Conservation (phyloP, 2,797 vertebrate species). For the Myotis pilosus region DNA sequence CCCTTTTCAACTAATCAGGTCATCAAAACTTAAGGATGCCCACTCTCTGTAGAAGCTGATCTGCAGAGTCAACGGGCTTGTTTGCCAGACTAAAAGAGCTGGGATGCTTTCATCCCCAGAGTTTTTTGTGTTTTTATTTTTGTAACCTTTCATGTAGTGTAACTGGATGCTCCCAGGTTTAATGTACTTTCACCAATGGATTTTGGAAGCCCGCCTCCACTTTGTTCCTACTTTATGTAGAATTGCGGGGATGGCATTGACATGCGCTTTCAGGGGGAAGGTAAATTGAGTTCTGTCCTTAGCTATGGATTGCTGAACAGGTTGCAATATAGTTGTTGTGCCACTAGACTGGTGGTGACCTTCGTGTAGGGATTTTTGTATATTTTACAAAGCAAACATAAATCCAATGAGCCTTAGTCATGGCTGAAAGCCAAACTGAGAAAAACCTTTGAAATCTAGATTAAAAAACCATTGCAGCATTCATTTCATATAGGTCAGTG, state of each 20-base stretch:
- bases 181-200: not conserved
- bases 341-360: not conserved
- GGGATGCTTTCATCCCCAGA: not conserved
- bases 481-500: slow-evolving; percentile 48
- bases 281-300: slow-evolving; percentile 32
- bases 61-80: not conserved
- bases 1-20: not conserved
- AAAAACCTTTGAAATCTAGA: slow-evolving; percentile 56
- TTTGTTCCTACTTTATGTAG: not conserved
- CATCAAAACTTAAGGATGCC: not conserved
- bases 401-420: slow-evolving; percentile 58
- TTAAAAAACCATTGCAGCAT: slow-evolving; percentile 33
- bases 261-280: not conserved
- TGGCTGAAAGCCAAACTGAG: slow-evolving; percentile 54
- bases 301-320: not conserved
- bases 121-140: not conserved
- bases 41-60: not conserved
- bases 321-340: not conserved
- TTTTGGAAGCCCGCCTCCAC: not conserved
- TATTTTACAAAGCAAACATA: slow-evolving; percentile 58
- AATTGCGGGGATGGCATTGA: not conserved
- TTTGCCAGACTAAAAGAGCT: not conserved
- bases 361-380: slow-evolving; percentile 28
- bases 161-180: not conserved
- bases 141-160: not conserved